phyloP scores from a whole-genome alignment of 2,888 invertebrate species.

The Gandaritis pyraliata region DNA sequence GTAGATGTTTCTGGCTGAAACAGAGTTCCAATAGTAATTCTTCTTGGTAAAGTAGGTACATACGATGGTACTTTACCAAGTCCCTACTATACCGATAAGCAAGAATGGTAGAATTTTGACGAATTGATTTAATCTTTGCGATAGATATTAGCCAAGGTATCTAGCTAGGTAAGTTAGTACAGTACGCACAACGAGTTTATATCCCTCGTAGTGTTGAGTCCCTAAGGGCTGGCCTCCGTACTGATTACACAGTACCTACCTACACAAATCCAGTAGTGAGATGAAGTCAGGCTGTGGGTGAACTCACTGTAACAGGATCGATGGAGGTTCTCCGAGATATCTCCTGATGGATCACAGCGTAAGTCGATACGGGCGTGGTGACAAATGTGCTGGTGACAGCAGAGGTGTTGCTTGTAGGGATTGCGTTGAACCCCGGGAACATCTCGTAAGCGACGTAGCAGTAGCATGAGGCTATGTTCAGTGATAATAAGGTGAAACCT shows the following conservation, averaged over 20 bases:
- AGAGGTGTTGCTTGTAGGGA: conserved; percentile 1
- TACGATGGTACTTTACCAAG: too few species aligned
- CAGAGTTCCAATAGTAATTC: not conserved
- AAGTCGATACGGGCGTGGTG: not conserved
- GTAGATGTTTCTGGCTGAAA: conserved; percentile 16
- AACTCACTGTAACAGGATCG: conserved; percentile 10
- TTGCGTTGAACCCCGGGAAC: conserved; percentile 53
- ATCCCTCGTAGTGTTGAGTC: too few species aligned
- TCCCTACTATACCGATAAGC: too few species aligned
- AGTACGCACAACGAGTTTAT: too few species aligned
- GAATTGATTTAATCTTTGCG: too few species aligned
- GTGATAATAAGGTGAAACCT: conserved; percentile 24
- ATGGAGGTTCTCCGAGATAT: not conserved
- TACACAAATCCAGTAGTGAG: too few species aligned
- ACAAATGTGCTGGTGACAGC: not conserved
- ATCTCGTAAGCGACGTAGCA: conserved; percentile 52
- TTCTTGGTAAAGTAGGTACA: not conserved
- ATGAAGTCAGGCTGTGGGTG: not conserved
- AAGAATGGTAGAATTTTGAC: too few species aligned
- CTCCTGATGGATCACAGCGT: not conserved
- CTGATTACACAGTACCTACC: too few species aligned
- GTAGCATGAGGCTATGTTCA: conserved; percentile 33
- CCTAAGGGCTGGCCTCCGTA: too few species aligned
- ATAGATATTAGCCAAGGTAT: too few species aligned
- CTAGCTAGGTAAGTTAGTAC: too few species aligned